These are phyloP conservation scores for Eira barbara DNA, from an alignment of 2,113 vertebrate genomes.

Conservation along the genomic window DNA sequence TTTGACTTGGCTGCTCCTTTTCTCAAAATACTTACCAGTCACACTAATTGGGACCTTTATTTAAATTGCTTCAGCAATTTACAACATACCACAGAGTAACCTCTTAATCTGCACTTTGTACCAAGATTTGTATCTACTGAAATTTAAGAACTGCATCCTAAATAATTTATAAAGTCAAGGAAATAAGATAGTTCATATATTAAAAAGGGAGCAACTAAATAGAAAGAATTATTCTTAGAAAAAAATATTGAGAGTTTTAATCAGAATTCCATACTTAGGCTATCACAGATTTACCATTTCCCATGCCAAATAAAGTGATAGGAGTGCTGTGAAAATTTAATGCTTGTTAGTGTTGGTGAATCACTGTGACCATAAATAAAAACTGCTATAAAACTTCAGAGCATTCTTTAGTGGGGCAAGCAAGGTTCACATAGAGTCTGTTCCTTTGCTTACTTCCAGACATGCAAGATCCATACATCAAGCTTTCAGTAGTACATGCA, in stretches of 20 bases:
- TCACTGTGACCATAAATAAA: constrained; percentile 62
- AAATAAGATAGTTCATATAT: not conserved
- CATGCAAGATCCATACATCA: not conserved
- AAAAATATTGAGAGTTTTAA: constrained; percentile 17
- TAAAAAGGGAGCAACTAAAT: not conserved
- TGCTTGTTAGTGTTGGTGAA: constrained; percentile 64
- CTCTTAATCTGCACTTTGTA: constrained; percentile 30
- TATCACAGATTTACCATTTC: constrained; percentile 22
- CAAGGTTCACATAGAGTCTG: constrained; percentile 43
- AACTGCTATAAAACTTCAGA: constrained; percentile 73
- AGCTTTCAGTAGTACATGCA: not conserved
- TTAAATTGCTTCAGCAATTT: constrained; percentile 69
- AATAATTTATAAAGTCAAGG: not conserved
- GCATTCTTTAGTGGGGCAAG: constrained; percentile 52
- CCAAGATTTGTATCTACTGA: constrained; percentile 28
- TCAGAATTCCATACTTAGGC: constrained; percentile 11
- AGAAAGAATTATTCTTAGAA: not conserved
- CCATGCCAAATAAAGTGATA: constrained; percentile 47
- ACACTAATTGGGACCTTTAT: constrained; percentile 65
- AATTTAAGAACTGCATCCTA: constrained; percentile 39
- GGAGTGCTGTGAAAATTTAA: constrained; percentile 48
- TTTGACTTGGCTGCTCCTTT: constrained; percentile 61
- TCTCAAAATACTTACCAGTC: constrained; percentile 48
- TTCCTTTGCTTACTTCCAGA: constrained; percentile 5
- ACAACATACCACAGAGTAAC: constrained; percentile 56